Conservation (phyloP, 2,797 vertebrate genomes). For the Fundulus diaphanus region DNA sequence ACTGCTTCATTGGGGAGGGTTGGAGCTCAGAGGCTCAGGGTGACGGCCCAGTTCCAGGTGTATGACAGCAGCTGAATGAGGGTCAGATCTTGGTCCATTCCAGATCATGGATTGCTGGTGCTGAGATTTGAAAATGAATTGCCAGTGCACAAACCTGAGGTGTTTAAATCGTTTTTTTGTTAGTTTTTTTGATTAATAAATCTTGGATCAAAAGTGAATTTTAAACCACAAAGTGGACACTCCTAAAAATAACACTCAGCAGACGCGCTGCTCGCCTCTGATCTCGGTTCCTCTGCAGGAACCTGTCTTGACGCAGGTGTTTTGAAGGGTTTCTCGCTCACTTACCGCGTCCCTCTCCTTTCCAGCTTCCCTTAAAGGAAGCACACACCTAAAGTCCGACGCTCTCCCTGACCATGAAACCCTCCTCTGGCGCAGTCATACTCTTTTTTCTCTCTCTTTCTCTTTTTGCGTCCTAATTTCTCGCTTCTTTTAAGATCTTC, state of each 20-base stretch:
- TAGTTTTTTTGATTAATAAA: background rate
- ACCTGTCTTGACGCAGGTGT: slow-evolving; percentile 63
- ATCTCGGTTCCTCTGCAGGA: slow-evolving; percentile 35
- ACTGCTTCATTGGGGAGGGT: slow-evolving; percentile 81
- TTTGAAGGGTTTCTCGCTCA: slow-evolving; percentile 36
- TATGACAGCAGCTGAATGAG: slow-evolving; percentile 68
- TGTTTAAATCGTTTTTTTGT: background rate
- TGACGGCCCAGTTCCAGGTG: slow-evolving; percentile 66
- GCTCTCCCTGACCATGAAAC: slow-evolving; percentile 18
- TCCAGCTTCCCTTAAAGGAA: slow-evolving; percentile 27
- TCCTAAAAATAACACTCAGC: no score
- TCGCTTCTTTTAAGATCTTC: slow-evolving; percentile 14
- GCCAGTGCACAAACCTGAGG: background rate
- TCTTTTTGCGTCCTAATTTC: slow-evolving; percentile 44
- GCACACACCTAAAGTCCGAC: slow-evolving; percentile 41
- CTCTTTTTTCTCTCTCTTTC: no score
- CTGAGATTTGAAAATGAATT: slow-evolving; percentile 10
- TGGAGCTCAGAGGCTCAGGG: slow-evolving; percentile 68
- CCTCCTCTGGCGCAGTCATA: slow-evolving; percentile 55
- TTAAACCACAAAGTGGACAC: slow-evolving; percentile 1
- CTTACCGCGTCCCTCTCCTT: slow-evolving; percentile 59
- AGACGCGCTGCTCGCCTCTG: background rate
- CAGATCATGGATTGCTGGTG: slow-evolving; percentile 55
- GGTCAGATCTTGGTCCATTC: slow-evolving; percentile 70
- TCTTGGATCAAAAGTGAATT: background rate